Evolutionary conservation across 2,797 vertebrate genomes (phyloP).

Genomic region (Schizothorax lantsangensis): DNA sequence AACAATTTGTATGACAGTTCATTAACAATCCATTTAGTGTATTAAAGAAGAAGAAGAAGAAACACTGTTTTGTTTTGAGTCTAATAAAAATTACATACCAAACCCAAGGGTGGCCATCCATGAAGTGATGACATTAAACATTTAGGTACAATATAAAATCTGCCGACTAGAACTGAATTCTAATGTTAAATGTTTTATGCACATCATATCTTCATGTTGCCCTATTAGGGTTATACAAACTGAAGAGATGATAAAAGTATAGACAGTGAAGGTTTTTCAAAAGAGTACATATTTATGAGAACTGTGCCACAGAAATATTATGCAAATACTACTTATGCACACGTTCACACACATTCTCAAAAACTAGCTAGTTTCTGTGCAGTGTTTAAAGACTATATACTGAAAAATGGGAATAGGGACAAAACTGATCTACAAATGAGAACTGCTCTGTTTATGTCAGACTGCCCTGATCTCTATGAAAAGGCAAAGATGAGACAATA

Average conservation of each 20-base stretch:
- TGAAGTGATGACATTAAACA: constrained; percentile 21
- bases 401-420: not conserved
- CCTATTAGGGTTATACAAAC: not conserved
- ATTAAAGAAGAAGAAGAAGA: not conserved
- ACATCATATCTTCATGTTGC: not conserved
- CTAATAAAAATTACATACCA: not conserved
- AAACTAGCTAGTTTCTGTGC: not conserved
- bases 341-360: not conserved
- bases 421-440: not conserved
- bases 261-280: not conserved
- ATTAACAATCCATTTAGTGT: not conserved
- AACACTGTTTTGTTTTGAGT: not conserved
- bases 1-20: not conserved
- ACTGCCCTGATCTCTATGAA: not conserved
- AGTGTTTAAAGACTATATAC: not conserved
- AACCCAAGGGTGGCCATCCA: not conserved
- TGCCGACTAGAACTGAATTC: constrained; percentile 2
- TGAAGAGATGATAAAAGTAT: not conserved
- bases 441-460: not conserved
- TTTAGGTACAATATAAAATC: constrained; percentile 29
- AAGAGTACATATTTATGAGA: constrained; percentile 18
- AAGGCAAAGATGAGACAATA: not conserved
- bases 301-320: not conserved
- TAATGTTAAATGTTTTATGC: constrained; percentile 11
- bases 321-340: not conserved